Percentiles rank a stretch among this genome's conserved stretches.
Conservation (phyloP, 2,888 invertebrate genomes). For the Melitaea athalia region DNA sequence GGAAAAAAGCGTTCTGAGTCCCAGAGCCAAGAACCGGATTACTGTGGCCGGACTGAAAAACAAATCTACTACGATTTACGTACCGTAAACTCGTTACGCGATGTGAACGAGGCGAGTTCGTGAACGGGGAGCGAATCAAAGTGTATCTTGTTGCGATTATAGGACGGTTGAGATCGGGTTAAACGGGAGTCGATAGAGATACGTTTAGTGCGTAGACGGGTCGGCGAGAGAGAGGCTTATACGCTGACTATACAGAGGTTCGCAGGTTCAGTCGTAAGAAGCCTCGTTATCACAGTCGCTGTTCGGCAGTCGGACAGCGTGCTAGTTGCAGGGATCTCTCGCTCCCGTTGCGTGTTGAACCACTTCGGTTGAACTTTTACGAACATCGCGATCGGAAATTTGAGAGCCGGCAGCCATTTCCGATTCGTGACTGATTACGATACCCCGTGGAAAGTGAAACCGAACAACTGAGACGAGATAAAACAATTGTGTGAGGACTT, state of each 20-base stretch:
- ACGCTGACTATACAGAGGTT: slow-evolving; percentile 67
- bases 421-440: slow-evolving; percentile 63
- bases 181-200: slow-evolving; percentile 41
- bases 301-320: slow-evolving; percentile 75
- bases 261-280: slow-evolving; percentile 74
- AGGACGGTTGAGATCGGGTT: slow-evolving; percentile 56
- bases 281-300: slow-evolving; percentile 80
- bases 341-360: slow-evolving; percentile 48
- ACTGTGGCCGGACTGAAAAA: slow-evolving; percentile 70
- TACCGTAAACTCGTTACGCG: slow-evolving; percentile 80
- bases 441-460: slow-evolving; percentile 72
- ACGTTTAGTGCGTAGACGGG: slow-evolving; percentile 59
- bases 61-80: slow-evolving; percentile 80
- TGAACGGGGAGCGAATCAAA: slow-evolving; percentile 52
- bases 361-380: slow-evolving; percentile 71
- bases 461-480: slow-evolving; percentile 63
- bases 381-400: slow-evolving; percentile 65
- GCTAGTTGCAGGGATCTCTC: slow-evolving; percentile 53
- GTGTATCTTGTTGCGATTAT: slow-evolving; percentile 57
- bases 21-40: slow-evolving; percentile 72
- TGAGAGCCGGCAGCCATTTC: slow-evolving; percentile 56
- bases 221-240: slow-evolving; percentile 67
- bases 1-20: slow-evolving; percentile 72
- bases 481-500: slow-evolving; percentile 65
- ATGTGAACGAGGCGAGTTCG: slow-evolving; percentile 67